Conservation (phyloP, 2,113 vertebrate genomes). For the Epinephelus moara region DNA sequence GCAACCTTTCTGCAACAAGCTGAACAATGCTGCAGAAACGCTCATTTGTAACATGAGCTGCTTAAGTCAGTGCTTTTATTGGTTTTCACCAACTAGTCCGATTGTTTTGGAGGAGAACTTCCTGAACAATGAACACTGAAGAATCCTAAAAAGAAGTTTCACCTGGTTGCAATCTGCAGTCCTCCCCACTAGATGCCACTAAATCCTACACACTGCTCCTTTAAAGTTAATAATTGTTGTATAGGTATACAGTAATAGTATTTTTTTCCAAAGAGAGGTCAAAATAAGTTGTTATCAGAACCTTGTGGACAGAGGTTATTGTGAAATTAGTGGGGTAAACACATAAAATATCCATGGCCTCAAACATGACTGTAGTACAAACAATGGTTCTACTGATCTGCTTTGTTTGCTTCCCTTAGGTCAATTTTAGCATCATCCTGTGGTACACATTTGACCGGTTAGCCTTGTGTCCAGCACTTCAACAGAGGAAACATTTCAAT, state of each 20-base stretch:
- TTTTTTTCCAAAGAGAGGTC: not conserved
- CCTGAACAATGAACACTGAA: too few species aligned
- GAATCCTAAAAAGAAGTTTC: too few species aligned
- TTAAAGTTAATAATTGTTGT: not conserved
- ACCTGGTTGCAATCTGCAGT: too few species aligned
- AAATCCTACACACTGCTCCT: too few species aligned
- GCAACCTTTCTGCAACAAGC: too few species aligned
- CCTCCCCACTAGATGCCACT: too few species aligned
- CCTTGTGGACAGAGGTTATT: not conserved
- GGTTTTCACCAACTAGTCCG: too few species aligned
- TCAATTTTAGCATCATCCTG: not conserved
- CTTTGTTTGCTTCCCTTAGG: constrained; percentile 38
- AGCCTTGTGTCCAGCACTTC: constrained; percentile 18
- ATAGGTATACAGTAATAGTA: not conserved
- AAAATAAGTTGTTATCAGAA: not conserved
- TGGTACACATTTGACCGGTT: constrained; percentile 10
- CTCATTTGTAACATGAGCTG: too few species aligned
- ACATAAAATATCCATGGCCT: not conserved
- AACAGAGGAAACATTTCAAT: constrained; percentile 10
- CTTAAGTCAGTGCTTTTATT: too few species aligned
- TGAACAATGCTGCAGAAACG: too few species aligned
- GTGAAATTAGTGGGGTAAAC: not conserved
- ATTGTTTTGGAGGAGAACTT: too few species aligned
- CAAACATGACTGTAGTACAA: not conserved
- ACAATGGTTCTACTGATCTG: not conserved